Evolutionary conservation across 2,113 vertebrate species (phyloP), one percentile per base, ranked within the genome.

Genomic region (Hylia prasina): DNA sequence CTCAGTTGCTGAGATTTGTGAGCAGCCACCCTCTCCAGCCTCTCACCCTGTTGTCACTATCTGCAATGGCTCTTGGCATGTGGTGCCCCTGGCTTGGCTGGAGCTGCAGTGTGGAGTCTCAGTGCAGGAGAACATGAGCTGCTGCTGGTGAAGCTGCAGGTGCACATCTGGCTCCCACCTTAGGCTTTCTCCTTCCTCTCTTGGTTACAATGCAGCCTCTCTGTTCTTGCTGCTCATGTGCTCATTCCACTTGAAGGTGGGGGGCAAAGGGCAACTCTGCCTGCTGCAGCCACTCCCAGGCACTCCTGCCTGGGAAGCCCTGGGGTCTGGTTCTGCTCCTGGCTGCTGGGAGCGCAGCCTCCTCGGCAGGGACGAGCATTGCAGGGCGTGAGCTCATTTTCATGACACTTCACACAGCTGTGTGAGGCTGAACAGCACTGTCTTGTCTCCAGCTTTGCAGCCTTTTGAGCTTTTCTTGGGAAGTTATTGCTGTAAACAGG

Each of bases 171-270:
- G 48, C 54, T 76, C 33, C 30, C 1, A 4, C 39, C 40, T 80
- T 3, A 10, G 20, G 11, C 35, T 54, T 86, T 23, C 13, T 87
- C 6, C 13, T 11, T 60, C 35, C 14, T 66, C 39, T 20, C 23
- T 65, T 0, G 3, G 14, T 33, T 44, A 23, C 39, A 11, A 56
- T 27, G 53, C 51, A 40, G 27, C 11, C 13, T 90, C 47, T 80
- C 30, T 22, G 8, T 10, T 37, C 48, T 47, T 56, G 18, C 47
- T 22, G 33, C 33, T 70, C 2, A 0, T 0, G 0, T 40, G 48
- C 35, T 24, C 0, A 0, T 27, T 69, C 39, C 0, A 0, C 15
- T 70, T 1, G 0, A 5, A 58, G 60, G 28, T 14, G 6, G 0
- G 0, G 2, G 45, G 25, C n/a, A 30, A 64, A 78, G 40, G 4